Percentiles rank a stretch among this genome's conserved stretches.
phyloP scores from a whole-genome alignment of 2,888 invertebrate genomes.

The Dasypogon diadema region DNA sequence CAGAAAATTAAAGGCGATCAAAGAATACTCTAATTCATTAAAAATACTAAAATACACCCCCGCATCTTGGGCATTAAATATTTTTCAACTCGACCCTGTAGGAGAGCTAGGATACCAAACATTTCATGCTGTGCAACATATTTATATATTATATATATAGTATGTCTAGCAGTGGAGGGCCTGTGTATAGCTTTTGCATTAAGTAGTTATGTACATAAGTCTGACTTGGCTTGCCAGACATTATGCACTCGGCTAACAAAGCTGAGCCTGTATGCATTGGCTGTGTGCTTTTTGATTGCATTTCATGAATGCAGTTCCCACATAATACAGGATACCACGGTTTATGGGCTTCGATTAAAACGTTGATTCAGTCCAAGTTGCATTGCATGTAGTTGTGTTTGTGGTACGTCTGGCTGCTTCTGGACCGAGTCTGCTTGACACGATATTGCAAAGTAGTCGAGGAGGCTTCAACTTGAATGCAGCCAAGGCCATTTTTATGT shows the following conservation, averaged over 20 bases:
- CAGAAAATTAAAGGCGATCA: not conserved
- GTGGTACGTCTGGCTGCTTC: constrained; percentile 11
- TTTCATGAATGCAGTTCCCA: constrained; percentile 50
- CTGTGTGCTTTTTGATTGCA: constrained; percentile 43
- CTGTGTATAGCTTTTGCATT: constrained; percentile 37
- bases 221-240: constrained; percentile 15
- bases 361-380: constrained; percentile 32
- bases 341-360: constrained; percentile 47
- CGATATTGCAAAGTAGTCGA: constrained; percentile 28
- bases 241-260: constrained; percentile 40
- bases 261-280: not conserved
- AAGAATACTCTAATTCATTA: constrained; percentile 24
- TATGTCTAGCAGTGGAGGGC: not conserved
- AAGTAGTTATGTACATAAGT: constrained; percentile 36
- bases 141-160: constrained; percentile 1
- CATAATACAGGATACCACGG: constrained; percentile 47
- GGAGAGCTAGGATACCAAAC: not conserved
- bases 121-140: not conserved
- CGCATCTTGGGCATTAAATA: constrained; percentile 14
- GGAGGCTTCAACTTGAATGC: constrained; percentile 50
- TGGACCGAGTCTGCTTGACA: constrained; percentile 23
- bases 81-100: not conserved
- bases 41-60: constrained; percentile 9
- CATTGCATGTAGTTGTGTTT: constrained; percentile 17
- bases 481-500: constrained; percentile 50